These are phyloP conservation scores for Machimus rusticus DNA, from an alignment of 2,888 invertebrate species.

Conservation along the genomic window DNA sequence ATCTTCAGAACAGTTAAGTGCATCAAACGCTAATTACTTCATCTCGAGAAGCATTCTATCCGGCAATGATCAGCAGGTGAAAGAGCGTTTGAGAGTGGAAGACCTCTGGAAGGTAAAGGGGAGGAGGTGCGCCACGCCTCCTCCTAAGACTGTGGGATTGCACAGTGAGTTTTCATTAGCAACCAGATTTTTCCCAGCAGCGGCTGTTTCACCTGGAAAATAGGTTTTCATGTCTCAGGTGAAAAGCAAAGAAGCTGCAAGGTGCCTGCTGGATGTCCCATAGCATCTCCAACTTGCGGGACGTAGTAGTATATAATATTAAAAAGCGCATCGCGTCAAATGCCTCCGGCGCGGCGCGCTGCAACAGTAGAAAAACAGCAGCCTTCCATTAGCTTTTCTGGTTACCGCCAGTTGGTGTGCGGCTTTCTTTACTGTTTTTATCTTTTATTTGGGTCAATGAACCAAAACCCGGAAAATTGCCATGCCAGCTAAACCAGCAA, in stretches of 20 bases:
- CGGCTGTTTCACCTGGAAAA: neutral
- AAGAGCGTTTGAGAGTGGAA: neutral
- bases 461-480: neutral
- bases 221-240: neutral
- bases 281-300: neutral
- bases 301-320: neutral
- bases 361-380: neutral
- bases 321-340: neutral
- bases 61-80: neutral
- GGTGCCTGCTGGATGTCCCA: neutral
- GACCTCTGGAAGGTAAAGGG: neutral
- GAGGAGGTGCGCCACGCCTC: neutral
- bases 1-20: neutral
- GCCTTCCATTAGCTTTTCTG: neutral
- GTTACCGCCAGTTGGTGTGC: neutral
- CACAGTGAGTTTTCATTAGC: neutral
- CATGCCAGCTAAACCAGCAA: neutral
- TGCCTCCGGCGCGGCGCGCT: neutral
- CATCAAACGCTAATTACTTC: neutral
- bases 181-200: neutral
- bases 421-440: neutral
- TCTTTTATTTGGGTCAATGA: conserved; percentile 9
- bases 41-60: neutral
- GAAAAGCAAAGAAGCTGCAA: neutral
- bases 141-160: neutral